Percentiles rank a stretch among this genome's conserved stretches.
phyloP scores from a whole-genome alignment of 2,797 vertebrate species.

The Bufotes viridis region DNA sequence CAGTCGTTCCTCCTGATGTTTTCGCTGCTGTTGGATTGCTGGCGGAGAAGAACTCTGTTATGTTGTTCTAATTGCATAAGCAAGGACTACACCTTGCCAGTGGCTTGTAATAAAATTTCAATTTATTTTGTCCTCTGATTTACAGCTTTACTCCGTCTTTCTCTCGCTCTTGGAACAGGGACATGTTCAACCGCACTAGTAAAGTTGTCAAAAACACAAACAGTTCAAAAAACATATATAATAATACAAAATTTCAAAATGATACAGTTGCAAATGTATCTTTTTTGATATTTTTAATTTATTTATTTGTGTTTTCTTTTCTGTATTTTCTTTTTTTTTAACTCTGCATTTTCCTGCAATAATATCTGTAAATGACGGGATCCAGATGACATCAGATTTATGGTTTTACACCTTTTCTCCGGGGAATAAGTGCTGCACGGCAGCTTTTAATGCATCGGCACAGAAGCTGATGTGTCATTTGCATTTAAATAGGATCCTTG shows the following conservation, averaged over 20 bases:
- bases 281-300: background rate
- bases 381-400: slow-evolving; percentile 53
- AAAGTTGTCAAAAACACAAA: slow-evolving; percentile 35
- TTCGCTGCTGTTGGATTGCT: slow-evolving; percentile 32
- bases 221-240: background rate
- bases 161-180: background rate
- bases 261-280: background rate
- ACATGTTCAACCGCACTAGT: slow-evolving; percentile 7
- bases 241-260: background rate
- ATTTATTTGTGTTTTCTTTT: background rate
- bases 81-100: slow-evolving; percentile 60
- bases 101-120: slow-evolving; percentile 62
- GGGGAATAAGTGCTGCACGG: slow-evolving; percentile 14
- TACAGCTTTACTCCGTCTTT: background rate
- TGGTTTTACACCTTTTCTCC: slow-evolving; percentile 37
- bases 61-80: slow-evolving; percentile 61
- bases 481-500: slow-evolving; percentile 61
- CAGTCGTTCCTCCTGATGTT: slow-evolving; percentile 35
- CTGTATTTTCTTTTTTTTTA: background rate
- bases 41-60: slow-evolving; percentile 41
- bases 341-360: slow-evolving; percentile 10
- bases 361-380: slow-evolving; percentile 5
- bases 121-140: slow-evolving; percentile 61
- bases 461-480: slow-evolving; percentile 51
- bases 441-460: slow-evolving; percentile 50